Evolutionary conservation across 2,888 invertebrate genomes (phyloP), one percentile per base, ranked within the genome.

Genomic region (Synanthedon formicaeformis): DNA sequence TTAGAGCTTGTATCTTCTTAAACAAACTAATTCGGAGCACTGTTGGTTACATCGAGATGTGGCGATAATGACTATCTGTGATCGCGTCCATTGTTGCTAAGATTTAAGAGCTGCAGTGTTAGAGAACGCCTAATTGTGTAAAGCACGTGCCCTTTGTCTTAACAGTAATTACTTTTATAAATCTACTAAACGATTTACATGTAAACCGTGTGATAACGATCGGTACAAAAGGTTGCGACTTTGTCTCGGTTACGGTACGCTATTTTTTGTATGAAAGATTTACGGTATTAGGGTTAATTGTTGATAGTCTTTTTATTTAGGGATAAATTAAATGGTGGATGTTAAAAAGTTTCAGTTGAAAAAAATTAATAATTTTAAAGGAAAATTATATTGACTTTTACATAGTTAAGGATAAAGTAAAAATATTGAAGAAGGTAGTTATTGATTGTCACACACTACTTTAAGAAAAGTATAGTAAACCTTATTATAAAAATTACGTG

Each of bases 11-110:
- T 51, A 49, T 23, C 50, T 48, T 50, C 50, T 54, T 71, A 78
- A 77, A 74, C 73, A 74, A 78, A 75, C 76, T 74, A 77, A 81
- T 78, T 77, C 76, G 71, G 73, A 71, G 71, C 75, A 74, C 48
- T 48, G 49, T 51, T 45, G 56, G 73, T 69, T 75, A 71, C 76
- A 68, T 65, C 57, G 57, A 62, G 82, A 83, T 83, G 62, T 55
- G 52, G 55, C 65, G 82, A 82, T 82, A 82, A 23, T 34, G 57
- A 54, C 60, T 79, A 80, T 80, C 80, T 66, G 49, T 58, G 67
- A 85, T 85, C 85, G 64, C 59, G 23, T 58, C 75, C 72, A 83
- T 82, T 81, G 80, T 81, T 78, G 66, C 58, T 58, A 60, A 66
- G 74, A 76, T 75, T 73, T 73, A 71, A 63, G 62, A 41, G 56